These are phyloP conservation scores for Tigriopus japonicus DNA, from an alignment of 1,140 invertebrate species.

Conservation along the genomic window DNA sequence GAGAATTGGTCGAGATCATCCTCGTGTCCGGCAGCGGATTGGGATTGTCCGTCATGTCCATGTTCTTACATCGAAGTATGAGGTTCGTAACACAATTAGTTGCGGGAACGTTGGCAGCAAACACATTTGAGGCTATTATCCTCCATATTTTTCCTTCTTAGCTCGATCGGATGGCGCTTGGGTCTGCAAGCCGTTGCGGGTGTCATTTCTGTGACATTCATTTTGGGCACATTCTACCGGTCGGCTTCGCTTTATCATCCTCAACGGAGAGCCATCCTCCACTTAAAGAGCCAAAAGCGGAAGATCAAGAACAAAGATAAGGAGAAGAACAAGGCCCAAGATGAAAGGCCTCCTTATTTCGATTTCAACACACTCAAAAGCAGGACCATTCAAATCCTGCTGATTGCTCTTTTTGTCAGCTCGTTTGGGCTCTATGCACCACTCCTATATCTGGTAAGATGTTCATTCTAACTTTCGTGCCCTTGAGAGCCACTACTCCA, in stretches of 20 bases:
- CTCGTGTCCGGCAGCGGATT: conserved; percentile 66
- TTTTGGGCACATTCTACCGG: conserved; percentile 68
- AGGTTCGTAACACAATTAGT: too few relatives aligned
- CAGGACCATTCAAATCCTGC: conserved; percentile 58
- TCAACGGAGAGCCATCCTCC: conserved; percentile 63
- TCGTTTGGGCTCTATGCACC: conserved; percentile 69
- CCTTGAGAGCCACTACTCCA: too few relatives aligned
- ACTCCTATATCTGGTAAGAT: conserved; percentile 55
- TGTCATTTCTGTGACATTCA: conserved; percentile 58
- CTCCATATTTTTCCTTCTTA: conserved; percentile 29
- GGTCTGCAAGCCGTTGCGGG: conserved; percentile 68
- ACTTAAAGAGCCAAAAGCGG: conserved; percentile 72
- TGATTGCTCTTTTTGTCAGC: conserved; percentile 52
- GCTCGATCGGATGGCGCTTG: conserved; percentile 65
- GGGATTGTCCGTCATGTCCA: conserved; percentile 61
- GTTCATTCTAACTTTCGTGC: too few relatives aligned
- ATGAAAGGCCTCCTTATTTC: conserved; percentile 61
- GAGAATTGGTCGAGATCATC: conserved; percentile 70
- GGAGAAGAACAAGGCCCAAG: conserved; percentile 21
- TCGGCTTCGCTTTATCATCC: conserved; percentile 76
- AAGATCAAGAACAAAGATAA: conserved; percentile 31
- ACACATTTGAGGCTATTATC: too few relatives aligned
- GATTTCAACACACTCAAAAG: conserved; percentile 63
- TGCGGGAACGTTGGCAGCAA: too few relatives aligned
- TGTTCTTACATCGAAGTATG: conserved; percentile 40